Base-by-base conservation (phyloP, 2,113 vertebrate species). In the Ivindomyrus marchei region DNA sequence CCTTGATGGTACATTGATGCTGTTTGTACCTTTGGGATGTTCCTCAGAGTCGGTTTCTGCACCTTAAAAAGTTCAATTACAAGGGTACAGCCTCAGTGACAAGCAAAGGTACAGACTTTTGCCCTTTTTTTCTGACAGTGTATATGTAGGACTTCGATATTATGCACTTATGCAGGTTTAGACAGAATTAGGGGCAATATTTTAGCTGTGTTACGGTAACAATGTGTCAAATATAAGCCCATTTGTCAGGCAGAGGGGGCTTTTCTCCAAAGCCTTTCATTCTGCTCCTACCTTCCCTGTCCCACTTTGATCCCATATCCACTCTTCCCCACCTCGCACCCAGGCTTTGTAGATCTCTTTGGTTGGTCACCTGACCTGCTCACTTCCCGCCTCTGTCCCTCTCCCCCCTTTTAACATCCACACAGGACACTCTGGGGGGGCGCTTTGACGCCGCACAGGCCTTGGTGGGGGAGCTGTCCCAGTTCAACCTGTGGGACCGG, bases 391-490 rank as follows among this genome's bases (percentile, higher is more conserved):
- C 5, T 47, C 86, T 11, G 36, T 3, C 13, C 62, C 21, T 66
- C 46, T 13, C 50, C 15, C 52, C n/a, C 39, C 2, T 50, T 27
- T 11, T 50, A 4, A 83, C 85, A 46, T 17, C 27, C 66, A 87
- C 77, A 89, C 96, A 97, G 98, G 97, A 98, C 92, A 96, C 96
- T 0, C 89, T 97, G 46, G 97, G 97, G 0, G 98, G 98, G 15
- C 96, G 97, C 19, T 99, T 99, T 52, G 98, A 99, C 11, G 97
- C 98, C 31, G 97, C 98, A 0, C 98, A 99, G 93, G 97, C 98
- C 89, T 95, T 99, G 3, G 97, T 99, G 0, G 98, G 98, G 47
- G 98, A 99, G 93, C 91, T 99, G 91, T 96, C 98, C 0, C 97
- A 99, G 94, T 97, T 99, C 91, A 95, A 97, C 15, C 91, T 99